Evolutionary conservation across 2,888 invertebrate genomes (phyloP).

Genomic region (Lithophane ornitopus): DNA sequence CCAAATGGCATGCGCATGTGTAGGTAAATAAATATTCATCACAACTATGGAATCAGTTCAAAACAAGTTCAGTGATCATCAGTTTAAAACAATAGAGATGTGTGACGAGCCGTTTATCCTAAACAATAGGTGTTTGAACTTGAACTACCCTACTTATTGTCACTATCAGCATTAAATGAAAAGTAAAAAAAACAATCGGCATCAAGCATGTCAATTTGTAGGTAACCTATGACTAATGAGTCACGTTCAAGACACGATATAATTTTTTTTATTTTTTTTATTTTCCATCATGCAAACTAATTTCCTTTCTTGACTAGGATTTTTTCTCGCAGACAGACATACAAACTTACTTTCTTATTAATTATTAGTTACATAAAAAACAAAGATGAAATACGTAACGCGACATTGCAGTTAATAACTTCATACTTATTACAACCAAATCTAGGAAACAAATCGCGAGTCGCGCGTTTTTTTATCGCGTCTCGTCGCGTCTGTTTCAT

Average conservation of each 20-base stretch:
- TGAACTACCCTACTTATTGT: constrained; percentile 9
- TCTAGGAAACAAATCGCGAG: not conserved
- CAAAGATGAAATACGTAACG: not conserved
- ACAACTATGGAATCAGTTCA: not conserved
- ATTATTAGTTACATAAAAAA: not conserved
- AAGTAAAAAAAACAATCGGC: constrained; percentile 7
- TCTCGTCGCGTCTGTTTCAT: not conserved
- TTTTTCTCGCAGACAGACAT: not conserved
- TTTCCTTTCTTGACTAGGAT: not conserved
- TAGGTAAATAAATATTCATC: not conserved
- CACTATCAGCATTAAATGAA: not conserved
- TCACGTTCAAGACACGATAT: not conserved
- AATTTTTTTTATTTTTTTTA: not conserved
- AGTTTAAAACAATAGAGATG: constrained; percentile 5
- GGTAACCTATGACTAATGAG: not conserved
- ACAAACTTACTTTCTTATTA: not conserved
- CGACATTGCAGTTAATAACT: not conserved
- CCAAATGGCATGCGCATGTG: not conserved
- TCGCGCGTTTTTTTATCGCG: not conserved
- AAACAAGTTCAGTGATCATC: not conserved
- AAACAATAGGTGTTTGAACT: constrained; percentile 31
- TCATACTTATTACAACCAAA: not conserved
- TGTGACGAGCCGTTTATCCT: not conserved
- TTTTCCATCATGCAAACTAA: not conserved
- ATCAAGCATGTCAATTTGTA: not conserved